These are phyloP conservation scores for Cirrhinus mrigala DNA, from an alignment of 2,797 vertebrate genomes.

Conservation along the genomic window DNA sequence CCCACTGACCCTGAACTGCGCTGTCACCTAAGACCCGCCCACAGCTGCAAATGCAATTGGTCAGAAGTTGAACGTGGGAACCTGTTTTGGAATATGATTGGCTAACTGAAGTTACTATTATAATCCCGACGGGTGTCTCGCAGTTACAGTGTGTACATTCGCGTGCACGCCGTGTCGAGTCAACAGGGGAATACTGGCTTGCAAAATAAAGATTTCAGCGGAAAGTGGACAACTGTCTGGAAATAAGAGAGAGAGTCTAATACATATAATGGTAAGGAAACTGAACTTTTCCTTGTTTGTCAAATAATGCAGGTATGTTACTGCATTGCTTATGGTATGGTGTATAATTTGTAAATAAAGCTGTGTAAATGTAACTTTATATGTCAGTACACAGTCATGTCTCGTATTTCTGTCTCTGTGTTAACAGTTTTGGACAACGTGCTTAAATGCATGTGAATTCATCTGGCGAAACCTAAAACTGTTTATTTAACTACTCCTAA, in stretches of 20 bases:
- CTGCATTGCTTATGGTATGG: background rate
- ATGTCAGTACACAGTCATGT: background rate
- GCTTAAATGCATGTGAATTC: background rate
- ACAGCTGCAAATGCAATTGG: constrained; percentile 46
- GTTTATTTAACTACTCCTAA: background rate
- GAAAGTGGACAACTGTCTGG: background rate
- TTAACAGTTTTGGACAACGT: background rate
- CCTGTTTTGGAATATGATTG: constrained; percentile 43
- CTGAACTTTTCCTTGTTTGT: constrained; percentile 1
- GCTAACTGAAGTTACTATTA: constrained; percentile 47
- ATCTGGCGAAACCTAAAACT: background rate
- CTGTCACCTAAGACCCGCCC: constrained; percentile 33
- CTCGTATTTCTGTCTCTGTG: background rate
- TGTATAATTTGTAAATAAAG: background rate
- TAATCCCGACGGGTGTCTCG: constrained; percentile 40
- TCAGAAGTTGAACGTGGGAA: constrained; percentile 11
- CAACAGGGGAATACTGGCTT: background rate
- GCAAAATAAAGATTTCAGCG: background rate
- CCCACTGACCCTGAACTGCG: background rate
- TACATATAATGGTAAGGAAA: constrained; percentile 24
- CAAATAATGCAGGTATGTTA: background rate
- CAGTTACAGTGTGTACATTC: constrained; percentile 31
- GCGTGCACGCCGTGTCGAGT: background rate
- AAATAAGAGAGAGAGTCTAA: background rate
- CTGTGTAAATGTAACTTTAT: background rate